These are phyloP conservation scores for Patiria pectinifera DNA, from an alignment of 53 echinoderm and acorn worm species.

Conservation along the genomic window DNA sequence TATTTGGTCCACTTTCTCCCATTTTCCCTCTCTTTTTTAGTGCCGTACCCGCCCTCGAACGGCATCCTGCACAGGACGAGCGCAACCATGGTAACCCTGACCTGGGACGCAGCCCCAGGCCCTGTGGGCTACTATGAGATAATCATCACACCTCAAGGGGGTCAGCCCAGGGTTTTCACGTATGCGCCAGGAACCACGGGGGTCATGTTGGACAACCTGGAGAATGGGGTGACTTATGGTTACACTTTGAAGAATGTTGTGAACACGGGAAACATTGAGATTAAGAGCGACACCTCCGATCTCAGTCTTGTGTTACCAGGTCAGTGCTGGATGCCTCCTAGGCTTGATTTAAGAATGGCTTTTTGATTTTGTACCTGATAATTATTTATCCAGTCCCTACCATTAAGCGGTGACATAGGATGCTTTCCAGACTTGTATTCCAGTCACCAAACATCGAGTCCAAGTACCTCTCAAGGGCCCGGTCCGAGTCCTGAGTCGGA, in stretches of 20 bases:
- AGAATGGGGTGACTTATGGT: conserved; percentile 7
- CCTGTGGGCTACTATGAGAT: conserved; percentile 35
- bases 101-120: conserved; percentile 14
- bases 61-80: conserved; percentile 38
- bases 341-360: too few species aligned
- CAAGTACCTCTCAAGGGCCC: too few species aligned
- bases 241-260: conserved; percentile 19
- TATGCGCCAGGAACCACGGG: not conserved
- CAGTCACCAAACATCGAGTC: too few species aligned
- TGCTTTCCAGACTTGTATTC: too few species aligned
- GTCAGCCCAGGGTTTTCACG: not conserved
- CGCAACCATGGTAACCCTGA: not conserved
- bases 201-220: not conserved
- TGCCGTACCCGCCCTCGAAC: conserved; percentile 27
- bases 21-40: not conserved
- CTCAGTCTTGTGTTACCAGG: not conserved
- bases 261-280: not conserved
- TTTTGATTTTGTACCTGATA: too few species aligned
- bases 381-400: too few species aligned
- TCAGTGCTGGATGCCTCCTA: not conserved
- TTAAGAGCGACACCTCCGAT: conserved; percentile 10
- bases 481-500: too few species aligned
- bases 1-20: too few species aligned
- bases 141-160: conserved; percentile 19
- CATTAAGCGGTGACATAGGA: too few species aligned